Percentiles rank a stretch among this genome's conserved stretches.
These are phyloP conservation scores for Dryobota labecula DNA, from an alignment of 2,888 invertebrate species.

Conservation along the genomic window DNA sequence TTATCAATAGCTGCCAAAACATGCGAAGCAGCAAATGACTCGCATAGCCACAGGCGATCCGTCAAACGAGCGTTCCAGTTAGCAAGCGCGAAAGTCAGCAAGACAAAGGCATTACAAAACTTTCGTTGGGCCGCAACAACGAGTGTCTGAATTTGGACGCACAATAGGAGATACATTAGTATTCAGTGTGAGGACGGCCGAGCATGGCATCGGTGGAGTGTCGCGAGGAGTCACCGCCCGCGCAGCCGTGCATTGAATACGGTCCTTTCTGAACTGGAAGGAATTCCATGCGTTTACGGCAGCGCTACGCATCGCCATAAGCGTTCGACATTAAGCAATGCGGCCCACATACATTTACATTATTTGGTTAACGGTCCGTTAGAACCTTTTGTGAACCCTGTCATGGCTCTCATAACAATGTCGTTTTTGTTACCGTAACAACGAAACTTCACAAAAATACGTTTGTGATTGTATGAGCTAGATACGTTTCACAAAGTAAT, in stretches of 20 bases:
- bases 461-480: constrained; percentile 14
- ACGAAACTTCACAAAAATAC: constrained; percentile 14
- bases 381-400: constrained; percentile 75
- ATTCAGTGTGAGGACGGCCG: constrained; percentile 80
- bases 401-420: constrained; percentile 67
- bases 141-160: constrained; percentile 76
- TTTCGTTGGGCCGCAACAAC: constrained; percentile 80
- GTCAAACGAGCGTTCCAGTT: constrained; percentile 82
- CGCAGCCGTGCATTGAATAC: constrained; percentile 85
- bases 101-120: constrained; percentile 87
- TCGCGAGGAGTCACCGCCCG: constrained; percentile 88
- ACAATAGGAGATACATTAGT: constrained; percentile 84
- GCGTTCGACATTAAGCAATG: constrained; percentile 82
- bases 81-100: constrained; percentile 84
- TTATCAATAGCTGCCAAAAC: constrained; percentile 46
- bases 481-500: constrained; percentile 18
- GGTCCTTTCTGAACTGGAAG: constrained; percentile 75
- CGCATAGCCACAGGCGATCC: constrained; percentile 54
- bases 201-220: constrained; percentile 83
- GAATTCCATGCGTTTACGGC: constrained; percentile 81
- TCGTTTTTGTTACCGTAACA: constrained; percentile 43
- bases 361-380: constrained; percentile 84
- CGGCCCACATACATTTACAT: constrained; percentile 83
- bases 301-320: constrained; percentile 79
- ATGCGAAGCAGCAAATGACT: constrained; percentile 51